Conservation (phyloP, 2,888 invertebrate species). For the Pammene aurita region DNA sequence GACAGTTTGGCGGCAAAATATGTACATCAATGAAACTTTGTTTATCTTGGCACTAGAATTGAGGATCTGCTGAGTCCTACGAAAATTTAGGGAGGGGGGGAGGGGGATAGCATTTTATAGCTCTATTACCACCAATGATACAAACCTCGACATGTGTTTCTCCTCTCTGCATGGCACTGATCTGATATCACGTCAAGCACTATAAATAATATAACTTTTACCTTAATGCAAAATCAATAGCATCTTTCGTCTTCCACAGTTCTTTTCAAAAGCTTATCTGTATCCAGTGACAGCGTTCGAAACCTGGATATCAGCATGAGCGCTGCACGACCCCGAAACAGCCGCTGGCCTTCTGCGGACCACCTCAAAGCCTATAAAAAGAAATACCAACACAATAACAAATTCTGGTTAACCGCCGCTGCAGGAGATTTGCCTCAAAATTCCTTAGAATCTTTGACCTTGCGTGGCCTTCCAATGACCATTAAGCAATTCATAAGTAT, state of each 20-base stretch:
- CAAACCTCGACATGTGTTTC: too few relatives aligned
- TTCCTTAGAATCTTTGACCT: conserved; percentile 1
- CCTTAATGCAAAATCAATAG: neutral
- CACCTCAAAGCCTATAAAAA: neutral
- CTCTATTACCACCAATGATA: too few relatives aligned
- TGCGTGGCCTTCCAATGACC: neutral
- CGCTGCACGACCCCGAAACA: neutral
- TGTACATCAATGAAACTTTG: too few relatives aligned
- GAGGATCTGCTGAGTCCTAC: too few relatives aligned
- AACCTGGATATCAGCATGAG: neutral
- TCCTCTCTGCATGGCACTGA: neutral
- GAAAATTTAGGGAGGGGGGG: too few relatives aligned
- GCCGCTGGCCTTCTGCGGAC: neutral
- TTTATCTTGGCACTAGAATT: too few relatives aligned
- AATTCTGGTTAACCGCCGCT: neutral
- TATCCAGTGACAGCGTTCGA: neutral
- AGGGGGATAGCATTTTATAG: too few relatives aligned
- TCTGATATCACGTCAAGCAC: neutral
- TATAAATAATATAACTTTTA: too few relatives aligned
- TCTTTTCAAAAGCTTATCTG: neutral
- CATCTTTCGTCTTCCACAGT: neutral
- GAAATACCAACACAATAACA: neutral
- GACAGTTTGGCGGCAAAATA: too few relatives aligned
- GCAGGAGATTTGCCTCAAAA: neutral
- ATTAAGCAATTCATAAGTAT: neutral